phyloP scores from a whole-genome alignment of 2,888 invertebrate genomes.

The Dynastes grantii region DNA sequence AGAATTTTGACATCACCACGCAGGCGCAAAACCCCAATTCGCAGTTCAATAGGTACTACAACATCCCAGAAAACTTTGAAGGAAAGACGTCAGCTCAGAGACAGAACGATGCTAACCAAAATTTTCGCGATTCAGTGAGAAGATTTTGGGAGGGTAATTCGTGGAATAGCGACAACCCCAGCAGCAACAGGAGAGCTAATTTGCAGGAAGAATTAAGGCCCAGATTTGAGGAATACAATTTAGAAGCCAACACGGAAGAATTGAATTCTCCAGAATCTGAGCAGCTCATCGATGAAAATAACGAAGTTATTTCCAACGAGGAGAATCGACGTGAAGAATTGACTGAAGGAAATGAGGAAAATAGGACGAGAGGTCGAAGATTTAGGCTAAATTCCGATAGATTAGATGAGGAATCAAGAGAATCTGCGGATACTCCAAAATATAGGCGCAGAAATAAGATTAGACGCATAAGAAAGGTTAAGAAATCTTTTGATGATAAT shows the following conservation, averaged over 20 bases:
- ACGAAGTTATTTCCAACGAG: slow-evolving; percentile 44
- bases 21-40: slow-evolving; percentile 42
- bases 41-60: slow-evolving; percentile 52
- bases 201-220: slow-evolving; percentile 26
- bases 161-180: slow-evolving; percentile 36
- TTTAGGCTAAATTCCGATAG: slow-evolving; percentile 51
- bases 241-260: slow-evolving; percentile 40
- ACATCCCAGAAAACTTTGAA: slow-evolving; percentile 44
- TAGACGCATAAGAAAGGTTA: slow-evolving; percentile 42
- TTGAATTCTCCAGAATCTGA: slow-evolving; percentile 40
- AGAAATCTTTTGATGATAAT: slow-evolving; percentile 36
- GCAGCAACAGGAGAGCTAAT: slow-evolving; percentile 7
- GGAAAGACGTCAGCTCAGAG: slow-evolving; percentile 38
- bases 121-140: slow-evolving; percentile 54
- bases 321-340: slow-evolving; percentile 48
- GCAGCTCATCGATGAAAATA: slow-evolving; percentile 42
- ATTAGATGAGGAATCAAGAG: slow-evolving; percentile 49
- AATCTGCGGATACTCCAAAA: slow-evolving; percentile 10
- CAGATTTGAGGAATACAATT: slow-evolving; percentile 43
- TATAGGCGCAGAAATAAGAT: slow-evolving; percentile 17
- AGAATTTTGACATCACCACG: slow-evolving; percentile 34
- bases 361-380: slow-evolving; percentile 51
- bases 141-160: slow-evolving; percentile 57
- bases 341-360: slow-evolving; percentile 50
- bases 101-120: slow-evolving; percentile 41